phyloP scores from a whole-genome alignment of 2,888 invertebrate genomes.

The Acanthosepion esculentum region DNA sequence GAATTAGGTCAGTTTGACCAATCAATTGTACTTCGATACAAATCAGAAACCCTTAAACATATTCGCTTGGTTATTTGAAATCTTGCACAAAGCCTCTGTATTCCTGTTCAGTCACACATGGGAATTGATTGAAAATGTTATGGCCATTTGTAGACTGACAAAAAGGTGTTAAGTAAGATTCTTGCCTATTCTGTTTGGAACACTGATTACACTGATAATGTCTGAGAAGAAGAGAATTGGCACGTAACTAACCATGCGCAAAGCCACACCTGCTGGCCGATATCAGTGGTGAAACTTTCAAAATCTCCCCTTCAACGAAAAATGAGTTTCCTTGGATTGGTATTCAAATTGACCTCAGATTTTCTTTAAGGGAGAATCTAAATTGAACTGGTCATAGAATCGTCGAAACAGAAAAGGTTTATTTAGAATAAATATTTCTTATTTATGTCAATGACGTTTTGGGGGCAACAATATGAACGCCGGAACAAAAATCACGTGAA shows the following conservation, averaged over 20 bases:
- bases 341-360: not conserved
- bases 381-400: not conserved
- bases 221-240: not conserved
- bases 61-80: not conserved
- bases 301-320: not conserved
- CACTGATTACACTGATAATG: not conserved
- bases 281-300: not conserved
- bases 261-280: not conserved
- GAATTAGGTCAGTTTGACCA: too few relatives aligned
- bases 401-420: not conserved
- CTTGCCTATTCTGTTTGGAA: not conserved
- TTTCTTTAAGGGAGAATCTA: not conserved
- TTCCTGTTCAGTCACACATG: not conserved
- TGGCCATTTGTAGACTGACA: not conserved
- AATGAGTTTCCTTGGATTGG: not conserved
- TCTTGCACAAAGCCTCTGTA: not conserved
- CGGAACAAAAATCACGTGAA: too few relatives aligned
- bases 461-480: too few relatives aligned
- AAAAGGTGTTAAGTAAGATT: not conserved
- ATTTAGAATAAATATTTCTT: not conserved
- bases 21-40: too few relatives aligned
- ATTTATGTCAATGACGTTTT: too few relatives aligned
- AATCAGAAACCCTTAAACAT: too few relatives aligned
- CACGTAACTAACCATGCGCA: not conserved
- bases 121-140: not conserved